Evolutionary conservation across 2,797 vertebrate species (phyloP), one percentile per base, ranked within the genome.

Genomic region (Meriones psammophilus): DNA sequence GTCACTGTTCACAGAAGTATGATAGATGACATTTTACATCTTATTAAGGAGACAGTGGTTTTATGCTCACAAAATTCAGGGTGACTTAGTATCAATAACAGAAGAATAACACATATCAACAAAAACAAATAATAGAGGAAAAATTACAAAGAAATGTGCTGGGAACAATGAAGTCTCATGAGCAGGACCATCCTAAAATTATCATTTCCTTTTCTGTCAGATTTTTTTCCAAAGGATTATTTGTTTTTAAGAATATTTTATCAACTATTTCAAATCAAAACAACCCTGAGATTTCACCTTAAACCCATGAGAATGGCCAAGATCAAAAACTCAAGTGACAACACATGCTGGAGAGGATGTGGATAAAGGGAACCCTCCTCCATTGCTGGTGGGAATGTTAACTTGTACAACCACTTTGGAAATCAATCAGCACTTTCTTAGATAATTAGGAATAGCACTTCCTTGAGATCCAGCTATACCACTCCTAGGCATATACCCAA

Each of bases 31-130:
- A 42, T 15, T 74, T 10, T 17, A 30, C 17, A 28, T 22, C 26
- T 60, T 60, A 13, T 33, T 12, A 62, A 76, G 71, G 92, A 95
- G 80, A 97, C 85, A 20, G 88, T n/a, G 89, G 39, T 18, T 89
- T 83, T 10, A 8, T 56, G 7, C 9, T 39, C 28, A 94, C 0
- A 5, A 95, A 92, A 50, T 95, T 95, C 22, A 89, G 42, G 97
- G 26, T 76, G 91, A 97, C 84, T 90, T 96, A 93, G 94, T 89
- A 62, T 95, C 95, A 92, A 97, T 93, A 39, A 95, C 89, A 68
- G 96, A 95, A 60, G 89, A 13, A 5, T 95, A 97, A 30, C 91
- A 95, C 69, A 97, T 78, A 73, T 95, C 92, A 20, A 89, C 83
- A 36, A 96, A 39, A 96, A 87, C 76, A 97, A 68, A 0, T 94